phyloP scores from a whole-genome alignment of 2,113 vertebrate species.

The Fregata magnificens region DNA sequence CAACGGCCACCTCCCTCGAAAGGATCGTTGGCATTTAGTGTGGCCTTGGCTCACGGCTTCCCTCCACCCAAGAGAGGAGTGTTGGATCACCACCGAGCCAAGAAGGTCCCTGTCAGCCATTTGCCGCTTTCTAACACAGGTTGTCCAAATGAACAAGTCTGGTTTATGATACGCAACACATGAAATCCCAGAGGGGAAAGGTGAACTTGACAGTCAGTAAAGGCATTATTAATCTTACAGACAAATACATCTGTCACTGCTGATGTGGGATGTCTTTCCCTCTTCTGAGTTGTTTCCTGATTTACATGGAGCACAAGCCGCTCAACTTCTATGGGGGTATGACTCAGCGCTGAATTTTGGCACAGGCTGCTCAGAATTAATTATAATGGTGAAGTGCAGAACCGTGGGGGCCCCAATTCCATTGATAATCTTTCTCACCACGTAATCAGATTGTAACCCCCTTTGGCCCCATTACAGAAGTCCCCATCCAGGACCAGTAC shows the following conservation, averaged over 20 bases:
- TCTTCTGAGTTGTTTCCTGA: not conserved
- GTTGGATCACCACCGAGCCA: rapidly evolving
- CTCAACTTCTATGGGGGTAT: not conserved
- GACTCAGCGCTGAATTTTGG: not conserved
- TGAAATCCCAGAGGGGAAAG: not conserved
- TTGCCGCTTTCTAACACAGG: not conserved
- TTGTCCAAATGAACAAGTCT: not conserved
- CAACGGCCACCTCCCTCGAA: not conserved
- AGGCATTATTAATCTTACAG: not conserved
- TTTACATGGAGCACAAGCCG: not conserved
- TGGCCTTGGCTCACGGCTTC: not conserved
- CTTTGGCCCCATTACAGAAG: not conserved
- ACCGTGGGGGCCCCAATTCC: not conserved
- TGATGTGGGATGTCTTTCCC: not conserved
- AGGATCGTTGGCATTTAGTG: rapidly evolving
- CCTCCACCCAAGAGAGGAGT: not conserved
- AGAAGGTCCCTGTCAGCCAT: not conserved
- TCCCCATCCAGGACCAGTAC: not conserved
- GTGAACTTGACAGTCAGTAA: not conserved
- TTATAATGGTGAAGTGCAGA: not conserved
- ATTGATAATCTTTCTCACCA: not conserved
- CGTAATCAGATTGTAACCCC: not conserved
- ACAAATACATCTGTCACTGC: not conserved
- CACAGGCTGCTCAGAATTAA: not conserved
- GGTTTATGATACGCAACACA: not conserved